Percentiles rank a stretch among this genome's conserved stretches.
Evolutionary conservation across 2,113 vertebrate genomes (phyloP).

Genomic region (Cyprinodon brontotheroides): DNA sequence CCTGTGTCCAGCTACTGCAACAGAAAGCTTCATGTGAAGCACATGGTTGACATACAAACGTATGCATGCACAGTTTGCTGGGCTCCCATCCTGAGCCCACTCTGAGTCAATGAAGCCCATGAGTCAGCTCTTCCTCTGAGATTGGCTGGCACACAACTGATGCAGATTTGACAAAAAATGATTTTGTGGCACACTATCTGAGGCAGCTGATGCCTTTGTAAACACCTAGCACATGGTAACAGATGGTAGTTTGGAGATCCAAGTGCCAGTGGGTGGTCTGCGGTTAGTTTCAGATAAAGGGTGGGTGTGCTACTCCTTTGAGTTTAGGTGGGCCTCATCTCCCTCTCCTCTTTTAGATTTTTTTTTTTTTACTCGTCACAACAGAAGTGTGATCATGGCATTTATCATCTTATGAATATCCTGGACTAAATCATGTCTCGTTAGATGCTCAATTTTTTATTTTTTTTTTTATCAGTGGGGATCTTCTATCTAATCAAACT

Average conservation of each 20-base stretch:
- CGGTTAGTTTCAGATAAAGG: fast-evolving
- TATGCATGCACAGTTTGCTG: constrained; percentile 40
- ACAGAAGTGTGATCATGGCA: constrained; percentile 27
- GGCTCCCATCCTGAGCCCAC: constrained; percentile 40
- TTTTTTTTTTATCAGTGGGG: constrained; percentile 33
- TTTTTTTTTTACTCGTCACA: neutral
- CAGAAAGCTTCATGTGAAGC: constrained; percentile 57
- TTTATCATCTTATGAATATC: constrained; percentile 38
- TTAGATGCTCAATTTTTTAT: constrained; percentile 38
- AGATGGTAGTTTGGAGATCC: constrained; percentile 62
- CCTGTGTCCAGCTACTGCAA: constrained; percentile 59
- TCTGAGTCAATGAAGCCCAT: constrained; percentile 29
- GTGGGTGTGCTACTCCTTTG: constrained; percentile 53
- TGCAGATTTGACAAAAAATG: constrained; percentile 36
- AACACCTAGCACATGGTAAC: constrained; percentile 64
- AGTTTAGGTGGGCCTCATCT: constrained; percentile 46
- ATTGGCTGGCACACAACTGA: constrained; percentile 28
- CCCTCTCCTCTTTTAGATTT: neutral
- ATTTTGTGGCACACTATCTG: constrained; percentile 31
- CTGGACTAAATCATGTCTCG: constrained; percentile 35
- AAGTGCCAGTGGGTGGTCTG: too few species aligned
- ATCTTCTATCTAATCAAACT: constrained; percentile 23
- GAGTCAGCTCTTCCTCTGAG: constrained; percentile 34
- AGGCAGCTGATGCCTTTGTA: constrained; percentile 48
- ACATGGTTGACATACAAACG: constrained; percentile 56